A percentile compares a stretch with the other conserved stretches of the same genome.
Evolutionary conservation across 2,797 vertebrate species (phyloP).

Genomic region (Austrolebias charrua): DNA sequence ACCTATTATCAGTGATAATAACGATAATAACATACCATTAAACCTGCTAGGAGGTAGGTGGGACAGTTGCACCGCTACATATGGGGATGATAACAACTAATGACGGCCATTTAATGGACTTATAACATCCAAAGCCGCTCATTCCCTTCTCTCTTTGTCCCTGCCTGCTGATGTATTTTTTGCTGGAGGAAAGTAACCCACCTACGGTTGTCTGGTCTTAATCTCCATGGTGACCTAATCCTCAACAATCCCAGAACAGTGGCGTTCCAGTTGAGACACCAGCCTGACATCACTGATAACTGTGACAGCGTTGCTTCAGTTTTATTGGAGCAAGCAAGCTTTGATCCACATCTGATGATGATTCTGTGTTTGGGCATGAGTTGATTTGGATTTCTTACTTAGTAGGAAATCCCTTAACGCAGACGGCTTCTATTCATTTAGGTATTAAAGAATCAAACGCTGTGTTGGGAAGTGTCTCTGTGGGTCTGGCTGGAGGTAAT

Average conservation of each 20-base stretch:
- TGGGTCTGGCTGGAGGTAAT: slow-evolving; percentile 68
- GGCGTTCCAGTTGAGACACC: slow-evolving; percentile 54
- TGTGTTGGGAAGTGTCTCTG: slow-evolving; percentile 11
- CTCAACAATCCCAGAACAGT: slow-evolving; percentile 65
- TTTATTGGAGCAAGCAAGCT: slow-evolving; percentile 39
- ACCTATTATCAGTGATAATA: too few relatives aligned
- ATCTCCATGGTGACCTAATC: slow-evolving; percentile 71
- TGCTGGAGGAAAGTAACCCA: slow-evolving; percentile 45
- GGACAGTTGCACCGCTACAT: too few relatives aligned
- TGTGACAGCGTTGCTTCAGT: slow-evolving; percentile 47
- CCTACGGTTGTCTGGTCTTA: slow-evolving; percentile 64
- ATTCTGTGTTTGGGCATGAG: neutral
- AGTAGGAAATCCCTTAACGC: slow-evolving; percentile 19
- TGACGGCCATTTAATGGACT: too few relatives aligned
- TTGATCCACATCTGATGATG: slow-evolving; percentile 47
- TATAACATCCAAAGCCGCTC: too few relatives aligned
- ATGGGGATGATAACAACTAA: too few relatives aligned
- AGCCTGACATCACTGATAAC: slow-evolving; percentile 59
- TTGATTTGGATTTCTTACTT: slow-evolving; percentile 40
- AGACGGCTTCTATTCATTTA: slow-evolving; percentile 34
- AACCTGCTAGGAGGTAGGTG: too few relatives aligned
- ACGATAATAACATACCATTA: too few relatives aligned
- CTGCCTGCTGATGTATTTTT: slow-evolving; percentile 47
- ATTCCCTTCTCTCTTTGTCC: slow-evolving; percentile 27
- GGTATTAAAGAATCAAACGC: slow-evolving; percentile 31